Base-by-base conservation (phyloP, 1,140 invertebrate species). In the Drosophila busckii region DNA sequence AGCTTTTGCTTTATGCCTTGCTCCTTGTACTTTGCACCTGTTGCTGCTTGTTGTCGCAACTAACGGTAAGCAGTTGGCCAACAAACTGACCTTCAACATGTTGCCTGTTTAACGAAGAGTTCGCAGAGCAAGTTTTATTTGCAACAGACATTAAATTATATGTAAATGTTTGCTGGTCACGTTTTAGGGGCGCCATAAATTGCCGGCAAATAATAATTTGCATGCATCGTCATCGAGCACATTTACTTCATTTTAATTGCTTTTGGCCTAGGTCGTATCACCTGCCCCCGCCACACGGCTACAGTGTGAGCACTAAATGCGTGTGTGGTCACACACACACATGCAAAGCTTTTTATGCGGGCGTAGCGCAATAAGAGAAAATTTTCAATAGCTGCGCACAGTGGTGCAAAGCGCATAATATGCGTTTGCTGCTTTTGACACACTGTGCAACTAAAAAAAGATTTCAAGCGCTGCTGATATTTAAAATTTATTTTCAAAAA, bases 101-200 rank as follows among this genome's bases (percentile, higher is more conserved):
- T n/a, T n/a, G n/a, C n/a, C 20, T 41, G 22, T 28, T 48, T 42
- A 54, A 26, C 37, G 48, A 6, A 37, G 49, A 54, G 25, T 48
- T 10, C 41, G 49, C 22, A 26, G 25, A 38, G 32, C 32, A 8
- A 9, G 2, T 20, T 19, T 15, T 23, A 48, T 12, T 38, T 40
- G 12, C 26, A 1, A 34, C n/a, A 31, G 13, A 23, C 42, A 29
- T 20, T 34, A 38, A 40, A 49, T 28, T 37, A 66, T 34, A 59
- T 63, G 56, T 63, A 41, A 67, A 56, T 19, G 63, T 22, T 73
- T 78, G 73, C 75, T 49, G 65, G 73, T 78, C 73, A 78, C 73
- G 73, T 78, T 78, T 78, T 29, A 65, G 63, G 50, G 73, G 73
- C 73, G 68, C 73, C 75, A 65, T 78, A 78, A 80, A 78, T 68